These are phyloP conservation scores for Hydractinia echinata DNA, from an alignment of 30 jellyfish, hydroid and myxozoan genomes.

Conservation along the genomic window DNA sequence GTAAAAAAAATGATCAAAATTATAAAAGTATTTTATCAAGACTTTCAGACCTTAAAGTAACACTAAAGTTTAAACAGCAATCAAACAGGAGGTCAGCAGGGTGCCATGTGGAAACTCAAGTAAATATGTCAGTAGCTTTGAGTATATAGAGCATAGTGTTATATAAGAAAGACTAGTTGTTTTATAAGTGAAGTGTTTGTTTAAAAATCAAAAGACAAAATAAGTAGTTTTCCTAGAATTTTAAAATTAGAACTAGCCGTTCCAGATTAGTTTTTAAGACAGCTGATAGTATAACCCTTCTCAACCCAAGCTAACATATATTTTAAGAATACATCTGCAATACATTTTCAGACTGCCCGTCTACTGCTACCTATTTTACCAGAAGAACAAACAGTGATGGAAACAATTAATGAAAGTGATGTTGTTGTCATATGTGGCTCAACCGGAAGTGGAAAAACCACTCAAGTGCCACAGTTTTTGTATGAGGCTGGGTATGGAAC, in stretches of 20 bases:
- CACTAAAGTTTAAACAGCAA: no score
- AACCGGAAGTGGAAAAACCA: constrained; percentile 99
- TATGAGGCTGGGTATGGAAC: constrained; percentile 96
- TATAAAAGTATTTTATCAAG: no score
- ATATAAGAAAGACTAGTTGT: no score
- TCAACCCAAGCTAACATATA: background rate
- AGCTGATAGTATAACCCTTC: background rate
- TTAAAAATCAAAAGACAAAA: no score
- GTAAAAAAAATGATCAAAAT: no score
- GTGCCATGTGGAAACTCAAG: no score
- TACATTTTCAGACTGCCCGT: constrained; percentile 61
- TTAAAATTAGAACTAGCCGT: background rate
- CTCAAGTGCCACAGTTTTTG: constrained; percentile 98
- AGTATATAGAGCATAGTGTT: no score
- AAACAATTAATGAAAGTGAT: constrained; percentile 68
- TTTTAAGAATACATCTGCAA: background rate
- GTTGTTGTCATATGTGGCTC: constrained; percentile 93
- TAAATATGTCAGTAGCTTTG: no score
- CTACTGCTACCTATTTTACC: constrained; percentile 89
- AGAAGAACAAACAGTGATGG: constrained; percentile 96
- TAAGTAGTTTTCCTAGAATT: background rate
- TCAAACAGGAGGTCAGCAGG: no score
- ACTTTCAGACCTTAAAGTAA: no score
- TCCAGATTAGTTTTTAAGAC: background rate
- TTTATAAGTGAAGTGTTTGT: no score